Base-by-base conservation (phyloP, 2,888 invertebrate species). In the Mylabris sibirica region DNA sequence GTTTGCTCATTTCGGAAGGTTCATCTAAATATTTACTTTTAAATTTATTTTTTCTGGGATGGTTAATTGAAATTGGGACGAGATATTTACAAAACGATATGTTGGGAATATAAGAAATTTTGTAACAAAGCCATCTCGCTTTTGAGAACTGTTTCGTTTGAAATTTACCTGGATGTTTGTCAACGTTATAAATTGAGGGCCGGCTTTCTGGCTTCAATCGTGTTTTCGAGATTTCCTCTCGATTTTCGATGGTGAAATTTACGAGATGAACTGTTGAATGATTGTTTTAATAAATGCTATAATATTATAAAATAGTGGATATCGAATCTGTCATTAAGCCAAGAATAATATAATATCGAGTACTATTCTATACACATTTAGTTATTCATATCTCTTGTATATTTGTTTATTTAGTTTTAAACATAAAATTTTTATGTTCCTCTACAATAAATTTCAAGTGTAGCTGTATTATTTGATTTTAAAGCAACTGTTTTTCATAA, bases 1-100 rank as follows among this genome's bases (percentile, higher is more conserved):
- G 64, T 69, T 66, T 69, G 49, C 26, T 57, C 57, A 63, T 69
- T 69, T 69, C 66, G 69, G 69, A 30, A 69, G 64, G 61, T 64
- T 64, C 66, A 66, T 66, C 64, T 69, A 66, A 69, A 69, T 69
- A 69, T 69, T 69, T 69, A 66, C 53, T 66, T 69, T 66, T 61
- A 66, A 64, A 66, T 66, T 60, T 66, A 30, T 30, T 69, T 69
- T 69, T n/a, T n/a, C n/a, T 65, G 35, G 49, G 66, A 63, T 65
- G 60, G 69, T 69, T 66, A 66, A 69, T 66, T 60, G 66, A 69
- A 69, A 69, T 61, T 69, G 59, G 69, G 62, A 69, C 66, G n/a
- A 34, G 12, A 35, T 38, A n/a, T 20, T 38, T 60, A 38, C n/a
- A 34, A 6, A 30, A 30, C 30, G n/a, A 30, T 30, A n/a, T 30